Percentiles rank a stretch among this genome's conserved stretches.
phyloP scores from a whole-genome alignment of 2,797 vertebrate genomes.

The Podarcis siculus region DNA sequence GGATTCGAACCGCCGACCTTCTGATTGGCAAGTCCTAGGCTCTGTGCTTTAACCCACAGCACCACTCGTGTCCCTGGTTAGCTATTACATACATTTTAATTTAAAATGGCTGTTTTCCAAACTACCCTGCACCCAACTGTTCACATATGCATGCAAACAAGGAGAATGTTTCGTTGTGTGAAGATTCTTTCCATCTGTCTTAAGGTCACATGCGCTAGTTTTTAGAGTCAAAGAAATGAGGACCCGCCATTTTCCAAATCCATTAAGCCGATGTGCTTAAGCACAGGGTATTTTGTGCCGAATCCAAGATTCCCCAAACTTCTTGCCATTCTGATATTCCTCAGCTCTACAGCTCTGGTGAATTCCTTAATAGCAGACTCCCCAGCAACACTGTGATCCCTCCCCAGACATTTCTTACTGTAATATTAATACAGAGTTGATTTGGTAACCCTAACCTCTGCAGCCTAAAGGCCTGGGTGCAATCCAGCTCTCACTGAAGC shows the following conservation, averaged over 20 bases:
- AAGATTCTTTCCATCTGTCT: background rate
- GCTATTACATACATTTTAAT: background rate
- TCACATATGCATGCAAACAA: background rate
- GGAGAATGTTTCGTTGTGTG: background rate
- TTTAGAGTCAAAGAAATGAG: background rate
- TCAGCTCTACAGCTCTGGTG: background rate
- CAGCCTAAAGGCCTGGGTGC: background rate
- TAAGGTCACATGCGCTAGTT: background rate
- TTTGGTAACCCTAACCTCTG: background rate
- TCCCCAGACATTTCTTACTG: background rate
- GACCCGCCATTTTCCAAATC: background rate
- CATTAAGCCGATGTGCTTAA: background rate
- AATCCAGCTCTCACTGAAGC: background rate
- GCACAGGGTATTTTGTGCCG: background rate
- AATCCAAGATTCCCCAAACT: conserved; percentile 2
- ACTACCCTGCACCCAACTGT: background rate
- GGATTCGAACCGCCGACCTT: no score
- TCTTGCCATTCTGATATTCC: background rate
- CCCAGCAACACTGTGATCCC: background rate
- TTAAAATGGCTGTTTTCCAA: background rate
- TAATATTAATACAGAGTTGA: conserved; percentile 1
- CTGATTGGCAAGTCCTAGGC: no score
- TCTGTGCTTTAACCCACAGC: no score
- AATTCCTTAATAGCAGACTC: conserved; percentile 6
- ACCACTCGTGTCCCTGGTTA: no score